Evolutionary conservation across 2,113 vertebrate species (phyloP).

Genomic region (Furnarius figulus): DNA sequence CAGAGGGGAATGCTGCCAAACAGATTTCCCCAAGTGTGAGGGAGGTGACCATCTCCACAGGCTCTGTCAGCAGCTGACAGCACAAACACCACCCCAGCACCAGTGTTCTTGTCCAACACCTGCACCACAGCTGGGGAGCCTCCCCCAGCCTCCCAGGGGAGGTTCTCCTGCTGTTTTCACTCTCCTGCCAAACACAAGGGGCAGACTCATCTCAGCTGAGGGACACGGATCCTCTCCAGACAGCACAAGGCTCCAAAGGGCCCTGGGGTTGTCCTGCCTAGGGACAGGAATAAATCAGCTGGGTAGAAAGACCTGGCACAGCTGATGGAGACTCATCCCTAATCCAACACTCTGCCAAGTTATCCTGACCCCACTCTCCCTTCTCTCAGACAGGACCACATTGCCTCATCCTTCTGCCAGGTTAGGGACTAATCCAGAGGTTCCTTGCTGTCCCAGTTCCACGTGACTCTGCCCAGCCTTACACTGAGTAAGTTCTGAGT

Average conservation of each 20-base stretch:
- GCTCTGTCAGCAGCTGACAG: neutral
- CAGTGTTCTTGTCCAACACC: neutral
- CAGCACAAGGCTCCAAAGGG: neutral
- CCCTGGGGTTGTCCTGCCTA: neutral
- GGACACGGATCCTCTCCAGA: neutral
- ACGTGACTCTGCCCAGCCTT: neutral
- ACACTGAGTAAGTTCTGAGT: accelerated
- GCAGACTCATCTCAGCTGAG: neutral
- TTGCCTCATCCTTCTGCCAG: neutral
- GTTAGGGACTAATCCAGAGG: neutral
- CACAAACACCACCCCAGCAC: neutral
- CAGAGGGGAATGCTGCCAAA: neutral
- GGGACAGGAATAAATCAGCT: neutral
- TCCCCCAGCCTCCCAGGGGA: neutral
- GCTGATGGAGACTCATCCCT: neutral
- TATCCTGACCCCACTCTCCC: neutral
- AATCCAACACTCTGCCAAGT: neutral
- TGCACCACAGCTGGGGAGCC: neutral
- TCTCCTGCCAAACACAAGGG: neutral
- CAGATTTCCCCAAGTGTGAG: accelerated
- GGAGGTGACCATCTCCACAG: neutral
- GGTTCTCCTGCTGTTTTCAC: neutral
- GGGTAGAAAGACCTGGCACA: neutral
- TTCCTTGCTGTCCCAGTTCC: neutral
- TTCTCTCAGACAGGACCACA: neutral